These are phyloP conservation scores for Hirtodrosophila confusa DNA, from an alignment of 2,888 invertebrate species.

Conservation along the genomic window DNA sequence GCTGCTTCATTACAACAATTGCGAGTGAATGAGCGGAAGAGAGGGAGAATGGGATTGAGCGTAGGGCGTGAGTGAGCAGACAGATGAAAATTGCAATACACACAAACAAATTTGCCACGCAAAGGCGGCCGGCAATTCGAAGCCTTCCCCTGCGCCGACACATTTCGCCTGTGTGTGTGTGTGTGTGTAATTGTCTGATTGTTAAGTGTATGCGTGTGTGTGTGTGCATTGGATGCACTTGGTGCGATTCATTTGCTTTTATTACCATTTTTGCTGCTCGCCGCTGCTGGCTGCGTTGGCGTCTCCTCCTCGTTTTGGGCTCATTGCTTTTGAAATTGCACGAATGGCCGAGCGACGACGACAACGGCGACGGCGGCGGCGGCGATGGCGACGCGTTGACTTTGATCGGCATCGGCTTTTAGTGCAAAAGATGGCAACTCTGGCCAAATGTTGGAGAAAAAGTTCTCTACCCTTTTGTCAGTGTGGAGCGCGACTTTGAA, in stretches of 20 bases:
- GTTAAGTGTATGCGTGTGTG: slow-evolving; percentile 25
- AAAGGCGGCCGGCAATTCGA: slow-evolving; percentile 72
- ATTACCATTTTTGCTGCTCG: slow-evolving; percentile 69
- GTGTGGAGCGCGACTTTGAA: slow-evolving; percentile 83
- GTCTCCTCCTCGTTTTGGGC: slow-evolving; percentile 43
- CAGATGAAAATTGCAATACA: slow-evolving; percentile 76
- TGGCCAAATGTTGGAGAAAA: slow-evolving; percentile 74
- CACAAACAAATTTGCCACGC: slow-evolving; percentile 67
- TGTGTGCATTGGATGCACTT: slow-evolving; percentile 70
- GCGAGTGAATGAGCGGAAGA: slow-evolving; percentile 23
- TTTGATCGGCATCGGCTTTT: slow-evolving; percentile 60
- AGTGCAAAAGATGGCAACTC: slow-evolving; percentile 67
- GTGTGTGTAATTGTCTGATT: slow-evolving; percentile 55
- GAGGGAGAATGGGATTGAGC: slow-evolving; percentile 25
- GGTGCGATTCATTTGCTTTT: slow-evolving; percentile 80
- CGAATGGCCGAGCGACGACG: slow-evolving; percentile 47
- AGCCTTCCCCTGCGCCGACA: slow-evolving; percentile 41
- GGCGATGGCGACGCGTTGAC: slow-evolving; percentile 33
- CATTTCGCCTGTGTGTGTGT: slow-evolving; percentile 14
- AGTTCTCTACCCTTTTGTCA: slow-evolving; percentile 83
- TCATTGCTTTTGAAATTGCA: slow-evolving; percentile 58
- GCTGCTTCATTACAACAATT: slow-evolving; percentile 58
- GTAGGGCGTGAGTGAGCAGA: slow-evolving; percentile 43
- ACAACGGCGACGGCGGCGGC: slow-evolving; percentile 21
- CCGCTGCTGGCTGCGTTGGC: slow-evolving; percentile 56